Evolutionary conservation across 2,888 invertebrate species (phyloP).

Genomic region (Phlogophora meticulosa): DNA sequence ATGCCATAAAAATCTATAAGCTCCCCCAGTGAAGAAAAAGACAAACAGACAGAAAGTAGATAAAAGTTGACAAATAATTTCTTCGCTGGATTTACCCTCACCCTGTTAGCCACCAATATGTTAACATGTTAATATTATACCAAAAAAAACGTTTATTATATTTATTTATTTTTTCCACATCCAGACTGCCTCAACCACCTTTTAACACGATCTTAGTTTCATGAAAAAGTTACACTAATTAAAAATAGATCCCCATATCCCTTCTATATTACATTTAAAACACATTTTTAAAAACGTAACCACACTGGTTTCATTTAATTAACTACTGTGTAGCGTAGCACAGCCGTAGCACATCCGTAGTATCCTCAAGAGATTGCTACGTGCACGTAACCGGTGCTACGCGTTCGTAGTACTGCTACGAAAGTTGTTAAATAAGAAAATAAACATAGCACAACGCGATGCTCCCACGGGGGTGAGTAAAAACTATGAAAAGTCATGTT

Average conservation of each 20-base stretch:
- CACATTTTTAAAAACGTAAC: conserved; percentile 9
- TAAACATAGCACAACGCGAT: conserved; percentile 11
- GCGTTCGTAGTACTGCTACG: conserved; percentile 53
- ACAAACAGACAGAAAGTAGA: too few relatives aligned
- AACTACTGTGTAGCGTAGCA: conserved; percentile 34
- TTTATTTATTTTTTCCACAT: too few relatives aligned
- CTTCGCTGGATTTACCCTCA: too few relatives aligned
- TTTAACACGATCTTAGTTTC: too few relatives aligned
- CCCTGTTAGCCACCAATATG: too few relatives aligned
- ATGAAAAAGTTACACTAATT: background rate
- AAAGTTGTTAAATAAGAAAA: conserved; percentile 29
- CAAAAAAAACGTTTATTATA: too few relatives aligned
- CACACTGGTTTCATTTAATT: conserved; percentile 45
- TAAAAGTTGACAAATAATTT: too few relatives aligned
- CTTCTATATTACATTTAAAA: background rate
- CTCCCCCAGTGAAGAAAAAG: too few relatives aligned
- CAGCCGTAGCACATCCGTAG: conserved; percentile 54
- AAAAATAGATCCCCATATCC: background rate
- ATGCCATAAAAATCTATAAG: too few relatives aligned
- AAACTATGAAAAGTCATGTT: conserved; percentile 1
- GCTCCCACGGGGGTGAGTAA: background rate
- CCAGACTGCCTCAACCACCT: too few relatives aligned
- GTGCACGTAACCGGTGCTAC: conserved; percentile 46
- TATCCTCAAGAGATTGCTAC: conserved; percentile 56
- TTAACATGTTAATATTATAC: too few relatives aligned